These are phyloP conservation scores for Hydropsyche tenuis DNA, from an alignment of 1,140 invertebrate species.

Conservation along the genomic window DNA sequence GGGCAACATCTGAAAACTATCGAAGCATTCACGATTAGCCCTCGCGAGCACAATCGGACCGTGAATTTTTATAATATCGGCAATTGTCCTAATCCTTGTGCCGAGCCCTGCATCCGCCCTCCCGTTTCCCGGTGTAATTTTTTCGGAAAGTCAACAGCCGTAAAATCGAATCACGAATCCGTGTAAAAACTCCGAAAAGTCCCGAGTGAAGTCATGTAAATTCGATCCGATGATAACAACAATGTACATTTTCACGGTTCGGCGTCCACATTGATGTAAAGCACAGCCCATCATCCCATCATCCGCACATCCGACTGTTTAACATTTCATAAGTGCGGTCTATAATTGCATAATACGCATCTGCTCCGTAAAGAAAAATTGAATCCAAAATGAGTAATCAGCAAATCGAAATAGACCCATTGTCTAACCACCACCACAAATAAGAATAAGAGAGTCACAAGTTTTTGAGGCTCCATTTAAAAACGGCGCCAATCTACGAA, in stretches of 20 bases:
- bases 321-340: neutral
- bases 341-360: no score
- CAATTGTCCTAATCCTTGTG: slow-evolving; percentile 34
- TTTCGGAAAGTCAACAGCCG: slow-evolving; percentile 41
- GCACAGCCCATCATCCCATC: neutral
- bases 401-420: no score
- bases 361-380: no score
- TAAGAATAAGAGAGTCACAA: no score
- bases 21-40: neutral
- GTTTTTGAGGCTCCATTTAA: neutral
- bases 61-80: slow-evolving; percentile 42
- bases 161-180: slow-evolving; percentile 46
- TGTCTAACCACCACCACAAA: no score
- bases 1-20: neutral
- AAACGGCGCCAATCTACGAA: slow-evolving; percentile 4
- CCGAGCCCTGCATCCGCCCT: slow-evolving; percentile 33
- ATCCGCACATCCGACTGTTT: slow-evolving; percentile 27
- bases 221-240: slow-evolving; percentile 43
- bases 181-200: slow-evolving; percentile 35
- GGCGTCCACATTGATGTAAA: slow-evolving; percentile 3
- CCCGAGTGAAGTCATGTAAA: slow-evolving; percentile 45
- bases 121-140: slow-evolving; percentile 22
- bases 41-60: slow-evolving; percentile 2
- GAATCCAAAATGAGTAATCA: no score
- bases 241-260: slow-evolving; percentile 36